These are phyloP conservation scores for Rhopilema esculentum DNA, from an alignment of 30 jellyfish, hydroid and myxozoan genomes.

Conservation along the genomic window DNA sequence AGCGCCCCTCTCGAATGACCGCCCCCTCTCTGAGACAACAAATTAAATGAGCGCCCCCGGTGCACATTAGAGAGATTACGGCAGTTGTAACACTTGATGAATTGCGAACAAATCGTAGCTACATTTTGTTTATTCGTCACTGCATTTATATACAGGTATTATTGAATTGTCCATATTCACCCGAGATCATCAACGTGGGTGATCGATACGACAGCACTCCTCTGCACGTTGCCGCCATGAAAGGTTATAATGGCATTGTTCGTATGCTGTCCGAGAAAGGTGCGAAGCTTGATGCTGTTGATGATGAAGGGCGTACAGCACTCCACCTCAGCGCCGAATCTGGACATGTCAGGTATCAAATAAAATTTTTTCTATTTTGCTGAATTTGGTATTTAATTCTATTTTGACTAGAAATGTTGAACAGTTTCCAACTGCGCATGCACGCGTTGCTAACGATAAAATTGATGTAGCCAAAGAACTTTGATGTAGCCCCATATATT, in stretches of 20 bases:
- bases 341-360: conserved; percentile 48
- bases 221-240: conserved; percentile 71
- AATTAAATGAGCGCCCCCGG: too few species aligned
- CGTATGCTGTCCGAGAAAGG: conserved; percentile 41
- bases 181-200: conserved; percentile 17
- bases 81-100: too few species aligned
- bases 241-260: conserved; percentile 67
- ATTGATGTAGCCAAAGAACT: too few species aligned
- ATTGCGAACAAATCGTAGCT: too few species aligned
- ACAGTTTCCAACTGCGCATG: too few species aligned
- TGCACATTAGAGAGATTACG: too few species aligned
- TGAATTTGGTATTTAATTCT: background rate
- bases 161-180: conserved; percentile 11
- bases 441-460: too few species aligned
- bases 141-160: conserved; percentile 11
- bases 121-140: too few species aligned
- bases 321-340: conserved; percentile 51
- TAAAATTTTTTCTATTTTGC: background rate
- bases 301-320: conserved; percentile 65
- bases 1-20: too few species aligned
- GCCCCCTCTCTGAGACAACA: too few species aligned
- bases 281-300: conserved; percentile 53
- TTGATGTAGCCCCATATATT: too few species aligned
- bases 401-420: too few species aligned
- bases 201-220: conserved; percentile 85